phyloP scores from a whole-genome alignment of 2,888 invertebrate genomes.

The Sphecodes monilicornis region DNA sequence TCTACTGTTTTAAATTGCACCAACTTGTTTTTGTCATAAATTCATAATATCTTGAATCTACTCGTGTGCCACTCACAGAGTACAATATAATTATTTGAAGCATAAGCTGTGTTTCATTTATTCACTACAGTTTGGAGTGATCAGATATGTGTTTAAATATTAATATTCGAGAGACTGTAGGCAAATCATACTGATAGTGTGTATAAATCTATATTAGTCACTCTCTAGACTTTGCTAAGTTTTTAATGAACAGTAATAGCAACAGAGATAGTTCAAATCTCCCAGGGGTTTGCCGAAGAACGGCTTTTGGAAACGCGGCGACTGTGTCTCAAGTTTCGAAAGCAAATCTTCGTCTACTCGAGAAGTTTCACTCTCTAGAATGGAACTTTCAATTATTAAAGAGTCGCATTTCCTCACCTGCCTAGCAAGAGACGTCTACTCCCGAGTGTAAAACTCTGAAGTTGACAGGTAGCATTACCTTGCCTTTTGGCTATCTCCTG shows the following conservation, averaged over 20 bases:
- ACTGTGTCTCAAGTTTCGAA: neutral
- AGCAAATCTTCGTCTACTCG: neutral
- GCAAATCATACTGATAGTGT: neutral
- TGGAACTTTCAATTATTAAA: neutral
- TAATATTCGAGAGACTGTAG: too few species aligned
- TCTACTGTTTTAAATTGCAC: too few species aligned
- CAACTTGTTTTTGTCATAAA: too few species aligned
- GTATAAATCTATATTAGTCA: neutral
- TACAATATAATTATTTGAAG: too few species aligned
- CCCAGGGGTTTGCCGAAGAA: neutral
- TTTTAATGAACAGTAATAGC: neutral
- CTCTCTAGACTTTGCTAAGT: neutral
- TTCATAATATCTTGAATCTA: too few species aligned
- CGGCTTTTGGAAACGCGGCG: neutral
- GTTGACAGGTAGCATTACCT: conserved; percentile 7
- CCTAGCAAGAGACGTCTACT: neutral
- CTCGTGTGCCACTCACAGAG: too few species aligned
- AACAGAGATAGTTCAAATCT: neutral
- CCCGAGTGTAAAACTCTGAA: conserved; percentile 2
- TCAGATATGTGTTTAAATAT: too few species aligned
- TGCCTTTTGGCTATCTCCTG: neutral
- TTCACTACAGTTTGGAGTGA: too few species aligned
- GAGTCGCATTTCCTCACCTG: neutral
- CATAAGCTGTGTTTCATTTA: too few species aligned
- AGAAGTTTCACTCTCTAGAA: neutral